Percentiles rank a stretch among this genome's conserved stretches.
phyloP scores from a whole-genome alignment of 2,113 vertebrate species.

The Oreochromis tanganicae region DNA sequence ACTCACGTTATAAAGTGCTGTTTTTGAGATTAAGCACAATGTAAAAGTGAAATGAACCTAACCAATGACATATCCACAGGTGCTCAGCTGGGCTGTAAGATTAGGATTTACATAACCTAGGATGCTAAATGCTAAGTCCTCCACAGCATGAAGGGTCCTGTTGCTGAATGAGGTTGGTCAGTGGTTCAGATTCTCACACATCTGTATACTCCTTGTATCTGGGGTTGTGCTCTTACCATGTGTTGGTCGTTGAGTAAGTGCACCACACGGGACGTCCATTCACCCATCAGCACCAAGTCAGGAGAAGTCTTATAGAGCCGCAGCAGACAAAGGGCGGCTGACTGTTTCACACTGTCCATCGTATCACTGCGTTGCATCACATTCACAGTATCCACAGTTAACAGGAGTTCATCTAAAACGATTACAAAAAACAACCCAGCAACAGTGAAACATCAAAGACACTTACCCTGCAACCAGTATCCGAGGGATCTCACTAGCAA shows the following conservation, averaged over 20 bases:
- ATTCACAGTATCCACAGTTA: neutral
- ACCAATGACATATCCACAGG: neutral
- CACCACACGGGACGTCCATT: conserved; percentile 90
- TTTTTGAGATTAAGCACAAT: neutral
- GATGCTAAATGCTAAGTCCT: neutral
- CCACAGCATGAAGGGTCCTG: neutral
- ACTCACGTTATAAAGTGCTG: neutral
- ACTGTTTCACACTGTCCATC: conserved; percentile 95
- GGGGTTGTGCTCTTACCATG: conserved; percentile 73
- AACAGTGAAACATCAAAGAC: neutral
- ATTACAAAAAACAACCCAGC: neutral
- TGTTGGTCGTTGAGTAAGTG: conserved; percentile 92
- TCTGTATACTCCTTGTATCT: neutral
- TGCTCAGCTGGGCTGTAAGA: neutral
- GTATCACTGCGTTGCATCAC: conserved; percentile 75
- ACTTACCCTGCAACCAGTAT: conserved; percentile 90
- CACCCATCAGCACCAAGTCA: conserved; percentile 89
- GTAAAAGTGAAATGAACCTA: neutral
- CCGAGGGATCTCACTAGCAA: conserved; percentile 87
- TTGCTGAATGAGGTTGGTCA: neutral
- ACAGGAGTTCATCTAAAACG: neutral
- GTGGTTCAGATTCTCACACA: neutral
- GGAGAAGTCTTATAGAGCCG: conserved; percentile 90
- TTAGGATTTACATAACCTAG: neutral
- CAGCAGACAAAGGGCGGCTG: conserved; percentile 85